Conservation (phyloP, 2,797 vertebrate species). For the Protosalanx chinensis region DNA sequence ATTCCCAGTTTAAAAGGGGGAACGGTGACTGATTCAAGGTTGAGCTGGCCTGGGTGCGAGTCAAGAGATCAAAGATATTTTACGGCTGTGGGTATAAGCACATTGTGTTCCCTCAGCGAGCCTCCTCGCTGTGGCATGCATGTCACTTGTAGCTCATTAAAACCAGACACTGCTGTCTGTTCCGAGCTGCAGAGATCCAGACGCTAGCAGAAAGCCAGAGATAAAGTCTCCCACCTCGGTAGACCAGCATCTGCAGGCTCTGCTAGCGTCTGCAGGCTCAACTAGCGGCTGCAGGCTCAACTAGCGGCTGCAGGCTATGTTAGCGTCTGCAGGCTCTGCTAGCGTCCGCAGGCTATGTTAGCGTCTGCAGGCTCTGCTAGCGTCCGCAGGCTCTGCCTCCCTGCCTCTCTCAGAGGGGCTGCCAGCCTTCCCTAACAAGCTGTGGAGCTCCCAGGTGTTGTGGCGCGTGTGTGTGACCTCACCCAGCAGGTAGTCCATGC, state of each 20-base stretch:
- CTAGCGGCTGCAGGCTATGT: conserved; percentile 12
- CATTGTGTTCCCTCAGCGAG: neutral
- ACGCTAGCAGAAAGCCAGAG: conserved; percentile 17
- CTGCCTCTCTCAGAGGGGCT: conserved; percentile 33
- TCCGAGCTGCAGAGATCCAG: neutral
- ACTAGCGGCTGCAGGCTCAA: too few relatives aligned
- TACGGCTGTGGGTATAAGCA: neutral
- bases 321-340: neutral
- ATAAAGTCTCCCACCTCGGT: too few relatives aligned
- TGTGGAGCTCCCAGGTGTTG: neutral
- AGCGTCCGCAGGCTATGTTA: conserved; percentile 3
- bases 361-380: neutral
- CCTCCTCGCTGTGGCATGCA: neutral
- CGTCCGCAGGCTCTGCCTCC: conserved; percentile 1
- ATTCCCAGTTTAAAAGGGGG: neutral
- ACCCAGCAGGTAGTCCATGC: conserved; percentile 99
- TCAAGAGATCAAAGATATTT: neutral
- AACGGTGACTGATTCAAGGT: conserved; percentile 2
- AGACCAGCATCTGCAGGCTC: too few relatives aligned
- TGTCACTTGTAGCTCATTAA: conserved; percentile 36
- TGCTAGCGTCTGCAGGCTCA: conserved; percentile 15
- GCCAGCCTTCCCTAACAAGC: conserved; percentile 12
- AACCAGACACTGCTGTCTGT: conserved; percentile 17
- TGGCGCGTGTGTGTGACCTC: conserved; percentile 49
- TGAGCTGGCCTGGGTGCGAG: neutral